A percentile compares a stretch with the other conserved stretches of the same genome.
Evolutionary conservation across 2,113 vertebrate species (phyloP).

Genomic region (Rhinichthys klamathensis): DNA sequence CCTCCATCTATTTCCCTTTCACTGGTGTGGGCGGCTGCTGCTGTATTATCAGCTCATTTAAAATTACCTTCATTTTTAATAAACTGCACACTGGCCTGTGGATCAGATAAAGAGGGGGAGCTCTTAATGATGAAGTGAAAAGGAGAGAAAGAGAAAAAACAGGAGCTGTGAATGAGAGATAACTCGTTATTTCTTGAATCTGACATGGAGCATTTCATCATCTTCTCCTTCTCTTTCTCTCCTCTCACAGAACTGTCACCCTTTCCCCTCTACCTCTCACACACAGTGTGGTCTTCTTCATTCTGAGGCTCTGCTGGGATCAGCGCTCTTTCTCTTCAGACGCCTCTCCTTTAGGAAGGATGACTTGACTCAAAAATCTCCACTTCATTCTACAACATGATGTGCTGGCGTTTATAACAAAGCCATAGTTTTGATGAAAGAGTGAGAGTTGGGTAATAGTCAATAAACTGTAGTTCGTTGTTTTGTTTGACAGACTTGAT

Average conservation of each 20-base stretch:
- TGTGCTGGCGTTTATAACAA: background rate
- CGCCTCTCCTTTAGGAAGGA: background rate
- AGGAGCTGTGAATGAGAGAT: slow-evolving; percentile 62
- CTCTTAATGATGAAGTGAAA: slow-evolving; percentile 64
- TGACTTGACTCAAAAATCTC: background rate
- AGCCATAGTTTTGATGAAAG: background rate
- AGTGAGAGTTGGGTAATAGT: no score
- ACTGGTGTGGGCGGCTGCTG: slow-evolving; percentile 49
- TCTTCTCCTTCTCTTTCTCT: slow-evolving; percentile 52
- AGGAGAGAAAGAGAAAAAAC: slow-evolving; percentile 7
- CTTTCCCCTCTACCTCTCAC: slow-evolving; percentile 38
- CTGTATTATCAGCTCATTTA: slow-evolving; percentile 73
- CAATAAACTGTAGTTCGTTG: background rate
- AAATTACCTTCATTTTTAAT: slow-evolving; percentile 79
- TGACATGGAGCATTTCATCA: slow-evolving; percentile 50
- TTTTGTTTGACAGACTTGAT: background rate
- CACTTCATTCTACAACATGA: background rate
- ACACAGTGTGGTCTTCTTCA: slow-evolving; percentile 47
- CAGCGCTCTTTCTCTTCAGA: slow-evolving; percentile 19
- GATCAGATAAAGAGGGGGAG: slow-evolving; percentile 68
- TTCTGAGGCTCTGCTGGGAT: slow-evolving; percentile 56
- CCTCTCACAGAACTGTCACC: slow-evolving; percentile 46
- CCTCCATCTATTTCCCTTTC: slow-evolving; percentile 65
- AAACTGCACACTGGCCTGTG: slow-evolving; percentile 70
- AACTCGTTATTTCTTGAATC: slow-evolving; percentile 67